Evolutionary conservation across 2,888 invertebrate genomes (phyloP).

Genomic region (Bembecia ichneumoniformis): DNA sequence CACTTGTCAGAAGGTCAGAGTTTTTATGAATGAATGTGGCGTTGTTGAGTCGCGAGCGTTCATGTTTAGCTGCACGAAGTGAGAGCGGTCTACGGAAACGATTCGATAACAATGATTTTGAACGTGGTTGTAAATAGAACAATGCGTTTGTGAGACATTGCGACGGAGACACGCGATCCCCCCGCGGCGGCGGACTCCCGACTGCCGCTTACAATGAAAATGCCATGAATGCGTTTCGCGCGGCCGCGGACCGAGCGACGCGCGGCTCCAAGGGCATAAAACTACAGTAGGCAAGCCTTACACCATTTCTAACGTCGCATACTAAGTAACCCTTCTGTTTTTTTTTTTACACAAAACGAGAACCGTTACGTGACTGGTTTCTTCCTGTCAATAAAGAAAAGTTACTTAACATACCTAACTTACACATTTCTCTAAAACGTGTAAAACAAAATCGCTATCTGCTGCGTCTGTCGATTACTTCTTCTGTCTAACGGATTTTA

Average conservation of each 20-base stretch:
- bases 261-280: slow-evolving; percentile 11
- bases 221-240: slow-evolving; percentile 53
- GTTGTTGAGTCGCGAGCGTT: slow-evolving; percentile 38
- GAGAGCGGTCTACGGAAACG: slow-evolving; percentile 37
- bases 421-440: too few species aligned
- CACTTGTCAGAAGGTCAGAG: slow-evolving; percentile 41
- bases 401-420: too few species aligned
- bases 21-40: slow-evolving; percentile 41
- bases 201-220: slow-evolving; percentile 39
- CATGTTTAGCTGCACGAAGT: slow-evolving; percentile 48
- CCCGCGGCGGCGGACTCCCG: slow-evolving; percentile 59
- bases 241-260: slow-evolving; percentile 11
- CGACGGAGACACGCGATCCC: slow-evolving; percentile 35
- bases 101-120: slow-evolving; percentile 31
- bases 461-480: too few species aligned
- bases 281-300: slow-evolving; percentile 7
- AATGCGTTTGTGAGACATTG: slow-evolving; percentile 18
- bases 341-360: slow-evolving; percentile 50
- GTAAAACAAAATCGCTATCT: too few species aligned
- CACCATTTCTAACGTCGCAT: slow-evolving; percentile 57
- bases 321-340: slow-evolving; percentile 60
- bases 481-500: too few species aligned
- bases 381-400: too few species aligned
- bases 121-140: slow-evolving; percentile 24
- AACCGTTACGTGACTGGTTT: slow-evolving; percentile 56